Percentiles rank a stretch among this genome's conserved stretches.
Conservation (phyloP, 2,888 invertebrate genomes). For the Drosophila nr. medialis region DNA sequence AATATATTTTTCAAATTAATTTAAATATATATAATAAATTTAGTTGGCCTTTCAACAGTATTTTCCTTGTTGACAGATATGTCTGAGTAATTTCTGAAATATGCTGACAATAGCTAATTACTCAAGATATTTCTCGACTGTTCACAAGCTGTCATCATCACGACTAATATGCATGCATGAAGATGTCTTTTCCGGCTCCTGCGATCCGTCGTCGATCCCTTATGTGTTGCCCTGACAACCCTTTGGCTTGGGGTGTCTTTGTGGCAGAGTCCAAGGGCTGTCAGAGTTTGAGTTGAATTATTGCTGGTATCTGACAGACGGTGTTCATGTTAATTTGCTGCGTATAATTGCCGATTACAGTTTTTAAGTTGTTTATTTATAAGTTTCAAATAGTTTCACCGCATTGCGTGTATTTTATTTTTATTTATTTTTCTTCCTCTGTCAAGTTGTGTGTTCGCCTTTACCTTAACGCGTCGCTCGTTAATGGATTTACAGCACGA, state of each 20-base stretch:
- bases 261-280: conserved; percentile 18
- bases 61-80: not conserved
- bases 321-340: conserved; percentile 59
- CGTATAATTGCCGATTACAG: conserved; percentile 61
- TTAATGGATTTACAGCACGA: conserved; percentile 69
- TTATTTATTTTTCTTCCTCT: conserved; percentile 6
- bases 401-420: conserved; percentile 35
- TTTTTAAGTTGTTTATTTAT: conserved; percentile 57
- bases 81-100: conserved; percentile 1
- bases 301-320: conserved; percentile 29
- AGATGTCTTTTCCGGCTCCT: conserved; percentile 14
- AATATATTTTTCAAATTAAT: not conserved
- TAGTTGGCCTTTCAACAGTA: not conserved
- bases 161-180: conserved; percentile 12
- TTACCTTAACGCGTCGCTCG: conserved; percentile 27
- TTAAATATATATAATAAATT: not conserved
- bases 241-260: conserved; percentile 27
- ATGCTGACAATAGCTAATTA: conserved; percentile 29
- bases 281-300: conserved; percentile 47
- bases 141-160: conserved; percentile 29
- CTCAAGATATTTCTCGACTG: conserved; percentile 16
- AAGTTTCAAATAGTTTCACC: conserved; percentile 59
- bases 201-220: conserved; percentile 2
- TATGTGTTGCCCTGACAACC: conserved; percentile 20
- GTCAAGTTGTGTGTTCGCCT: conserved; percentile 12